These are phyloP conservation scores for Leucophenga montana DNA, from an alignment of 2,888 invertebrate species.

Conservation along the genomic window DNA sequence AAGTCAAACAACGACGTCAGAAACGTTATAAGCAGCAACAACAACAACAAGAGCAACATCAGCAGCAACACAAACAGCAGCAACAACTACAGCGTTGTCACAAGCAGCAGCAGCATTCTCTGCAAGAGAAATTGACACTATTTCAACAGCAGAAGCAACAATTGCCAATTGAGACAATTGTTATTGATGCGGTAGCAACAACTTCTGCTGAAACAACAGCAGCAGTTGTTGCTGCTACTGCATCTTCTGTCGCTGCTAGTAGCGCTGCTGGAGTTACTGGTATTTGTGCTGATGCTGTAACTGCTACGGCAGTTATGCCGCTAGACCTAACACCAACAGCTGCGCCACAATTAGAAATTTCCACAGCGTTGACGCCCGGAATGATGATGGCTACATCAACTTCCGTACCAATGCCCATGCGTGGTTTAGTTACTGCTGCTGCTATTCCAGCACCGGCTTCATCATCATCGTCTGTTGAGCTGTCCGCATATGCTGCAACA, in stretches of 20 bases:
- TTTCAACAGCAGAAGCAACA: slow-evolving; percentile 11
- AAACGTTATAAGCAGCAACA: slow-evolving; percentile 45
- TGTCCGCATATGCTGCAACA: slow-evolving; percentile 14
- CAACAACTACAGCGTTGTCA: background rate
- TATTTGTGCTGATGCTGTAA: slow-evolving; percentile 22
- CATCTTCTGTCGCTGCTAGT: background rate
- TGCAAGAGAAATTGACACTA: background rate
- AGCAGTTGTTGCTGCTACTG: slow-evolving; percentile 3
- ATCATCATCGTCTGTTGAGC: slow-evolving; percentile 9
- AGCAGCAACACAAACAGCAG: slow-evolving; percentile 29
- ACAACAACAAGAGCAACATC: slow-evolving; percentile 37
- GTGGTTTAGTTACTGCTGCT: background rate
- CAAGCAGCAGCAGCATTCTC: slow-evolving; percentile 17
- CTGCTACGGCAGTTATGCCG: slow-evolving; percentile 24
- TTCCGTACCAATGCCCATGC: background rate
- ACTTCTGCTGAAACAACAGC: background rate
- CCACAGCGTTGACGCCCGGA: background rate
- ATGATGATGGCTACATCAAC: background rate
- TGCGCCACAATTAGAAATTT: background rate
- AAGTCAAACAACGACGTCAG: slow-evolving; percentile 30
- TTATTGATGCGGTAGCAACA: slow-evolving; percentile 24
- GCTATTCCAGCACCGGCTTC: slow-evolving; percentile 21
- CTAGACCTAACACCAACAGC: no score
- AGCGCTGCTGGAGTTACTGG: background rate
- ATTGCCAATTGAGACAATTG: slow-evolving; percentile 14